phyloP scores from a whole-genome alignment of 1,140 invertebrate genomes.

The Apis dorsata region DNA sequence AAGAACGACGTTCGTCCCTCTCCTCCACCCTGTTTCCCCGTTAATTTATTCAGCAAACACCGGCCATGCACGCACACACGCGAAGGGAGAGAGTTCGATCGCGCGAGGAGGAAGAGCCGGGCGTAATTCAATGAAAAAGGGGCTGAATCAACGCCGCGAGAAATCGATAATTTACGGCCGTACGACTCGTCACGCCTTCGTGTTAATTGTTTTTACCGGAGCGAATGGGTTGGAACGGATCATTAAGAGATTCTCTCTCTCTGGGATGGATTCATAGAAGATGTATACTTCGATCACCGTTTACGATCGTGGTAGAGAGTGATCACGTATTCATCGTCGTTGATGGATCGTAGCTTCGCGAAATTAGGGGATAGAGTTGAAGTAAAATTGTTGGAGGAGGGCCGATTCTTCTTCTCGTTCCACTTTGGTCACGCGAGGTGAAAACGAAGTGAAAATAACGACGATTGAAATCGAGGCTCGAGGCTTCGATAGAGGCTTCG shows the following conservation, averaged over 20 bases:
- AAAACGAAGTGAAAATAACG: neutral
- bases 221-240: neutral
- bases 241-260: constrained; percentile 11
- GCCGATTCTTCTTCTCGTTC: neutral
- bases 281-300: neutral
- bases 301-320: too few relatives aligned
- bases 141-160: constrained; percentile 16
- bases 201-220: constrained; percentile 37
- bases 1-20: neutral
- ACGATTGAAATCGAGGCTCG: constrained; percentile 23
- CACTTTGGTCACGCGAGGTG: too few relatives aligned
- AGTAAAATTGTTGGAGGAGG: neutral
- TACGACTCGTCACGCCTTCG: constrained; percentile 27
- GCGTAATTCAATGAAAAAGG: constrained; percentile 25
- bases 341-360: too few relatives aligned
- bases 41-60: constrained; percentile 36
- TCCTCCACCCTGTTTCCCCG: neutral
- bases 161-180: constrained; percentile 42
- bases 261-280: neutral
- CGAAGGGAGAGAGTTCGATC: neutral
- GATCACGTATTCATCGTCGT: too few relatives aligned
- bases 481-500: constrained; percentile 8
- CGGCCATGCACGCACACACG: neutral
- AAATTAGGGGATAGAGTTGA: neutral
- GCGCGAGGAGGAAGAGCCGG: neutral